These are phyloP conservation scores for Bedellia somnulentella DNA, from an alignment of 2,888 invertebrate genomes.

Conservation along the genomic window DNA sequence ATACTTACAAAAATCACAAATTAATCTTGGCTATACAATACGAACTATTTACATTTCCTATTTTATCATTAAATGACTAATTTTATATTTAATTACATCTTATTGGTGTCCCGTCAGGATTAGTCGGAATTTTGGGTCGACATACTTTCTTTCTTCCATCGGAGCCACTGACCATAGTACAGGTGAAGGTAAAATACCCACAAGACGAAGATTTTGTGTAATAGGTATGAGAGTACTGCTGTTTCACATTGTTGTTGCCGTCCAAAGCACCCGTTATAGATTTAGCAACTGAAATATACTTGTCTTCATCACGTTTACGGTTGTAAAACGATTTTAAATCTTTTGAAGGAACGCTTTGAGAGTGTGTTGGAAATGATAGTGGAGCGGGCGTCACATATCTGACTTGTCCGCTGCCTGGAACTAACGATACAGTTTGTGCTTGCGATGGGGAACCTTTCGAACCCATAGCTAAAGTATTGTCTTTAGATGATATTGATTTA, in stretches of 20 bases:
- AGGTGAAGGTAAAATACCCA: constrained; percentile 84
- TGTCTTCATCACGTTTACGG: constrained; percentile 45
- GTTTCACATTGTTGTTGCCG: constrained; percentile 63
- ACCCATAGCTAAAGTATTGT: constrained; percentile 59
- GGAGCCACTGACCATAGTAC: constrained; percentile 76
- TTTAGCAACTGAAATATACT: constrained; percentile 78
- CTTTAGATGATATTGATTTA: constrained; percentile 66
- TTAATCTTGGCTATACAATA: too few species aligned
- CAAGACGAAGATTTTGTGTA: constrained; percentile 86
- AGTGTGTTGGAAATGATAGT: too few species aligned
- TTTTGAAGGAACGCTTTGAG: constrained; percentile 30
- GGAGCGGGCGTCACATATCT: constrained; percentile 32
- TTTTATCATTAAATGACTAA: background rate
- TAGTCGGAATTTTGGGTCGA: constrained; percentile 75
- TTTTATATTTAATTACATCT: too few species aligned
- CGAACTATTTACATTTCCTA: too few species aligned
- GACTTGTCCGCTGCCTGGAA: constrained; percentile 50
- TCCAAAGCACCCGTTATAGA: constrained; percentile 76
- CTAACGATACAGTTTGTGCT: constrained; percentile 65
- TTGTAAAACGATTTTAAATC: constrained; percentile 34
- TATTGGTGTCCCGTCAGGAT: constrained; percentile 74
- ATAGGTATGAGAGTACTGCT: constrained; percentile 76
- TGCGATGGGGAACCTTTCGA: constrained; percentile 64
- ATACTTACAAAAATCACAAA: too few species aligned
- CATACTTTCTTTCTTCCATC: constrained; percentile 81